A percentile compares a stretch with the other conserved stretches of the same genome.
Evolutionary conservation across 2,888 invertebrate species (phyloP).

Genomic region (Trimorus sp.): DNA sequence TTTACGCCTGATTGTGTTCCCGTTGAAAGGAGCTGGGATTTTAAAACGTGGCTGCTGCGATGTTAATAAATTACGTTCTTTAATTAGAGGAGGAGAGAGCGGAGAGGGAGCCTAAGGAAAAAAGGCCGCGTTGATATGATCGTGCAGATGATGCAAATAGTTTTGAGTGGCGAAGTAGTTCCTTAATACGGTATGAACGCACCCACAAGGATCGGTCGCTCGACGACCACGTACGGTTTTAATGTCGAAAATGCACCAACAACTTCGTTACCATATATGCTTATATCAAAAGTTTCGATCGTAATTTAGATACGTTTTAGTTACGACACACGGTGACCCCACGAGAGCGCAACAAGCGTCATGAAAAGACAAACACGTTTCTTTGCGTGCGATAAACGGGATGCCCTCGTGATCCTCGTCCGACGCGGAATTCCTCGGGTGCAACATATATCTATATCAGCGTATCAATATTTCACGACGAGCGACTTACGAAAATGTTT

Average conservation of each 20-base stretch:
- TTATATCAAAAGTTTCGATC: constrained; percentile 78
- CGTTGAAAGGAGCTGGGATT: not conserved
- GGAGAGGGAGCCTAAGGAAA: too few species aligned
- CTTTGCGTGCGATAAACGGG: constrained; percentile 48
- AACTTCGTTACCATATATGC: constrained; percentile 76
- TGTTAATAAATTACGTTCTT: too few species aligned
- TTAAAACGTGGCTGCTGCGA: too few species aligned
- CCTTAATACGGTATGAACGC: not conserved
- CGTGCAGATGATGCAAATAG: constrained; percentile 2
- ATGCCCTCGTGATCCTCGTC: constrained; percentile 29
- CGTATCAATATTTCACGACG: constrained; percentile 39
- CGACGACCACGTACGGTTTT: constrained; percentile 79
- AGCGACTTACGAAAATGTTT: constrained; percentile 19
- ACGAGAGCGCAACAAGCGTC: constrained; percentile 71
- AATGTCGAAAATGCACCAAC: constrained; percentile 78
- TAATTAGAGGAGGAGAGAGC: too few species aligned
- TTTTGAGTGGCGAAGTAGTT: not conserved
- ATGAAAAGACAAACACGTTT: constrained; percentile 75
- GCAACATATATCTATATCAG: constrained; percentile 24
- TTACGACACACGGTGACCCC: constrained; percentile 72
- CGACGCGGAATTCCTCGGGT: constrained; percentile 8
- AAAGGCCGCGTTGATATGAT: too few species aligned
- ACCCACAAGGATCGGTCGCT: constrained; percentile 74
- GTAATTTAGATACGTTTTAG: constrained; percentile 76
- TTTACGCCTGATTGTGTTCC: constrained; percentile 6